Evolutionary conservation across 2,888 invertebrate species (phyloP).

Genomic region (Coenonympha arcania): DNA sequence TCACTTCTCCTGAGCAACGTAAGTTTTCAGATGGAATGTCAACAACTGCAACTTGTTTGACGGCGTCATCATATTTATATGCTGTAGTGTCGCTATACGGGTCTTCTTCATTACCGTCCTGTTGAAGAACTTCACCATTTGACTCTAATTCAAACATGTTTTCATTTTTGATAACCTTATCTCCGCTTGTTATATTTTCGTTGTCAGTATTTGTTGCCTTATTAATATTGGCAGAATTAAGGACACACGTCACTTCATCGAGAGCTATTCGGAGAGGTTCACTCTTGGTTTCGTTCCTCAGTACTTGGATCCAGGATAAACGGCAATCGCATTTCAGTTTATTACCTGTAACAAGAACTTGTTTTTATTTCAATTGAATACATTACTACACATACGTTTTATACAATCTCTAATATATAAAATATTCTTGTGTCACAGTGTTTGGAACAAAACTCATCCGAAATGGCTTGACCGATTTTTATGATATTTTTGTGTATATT

Average conservation of each 20-base stretch:
- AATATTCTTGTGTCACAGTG: no score
- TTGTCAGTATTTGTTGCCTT: conserved; percentile 28
- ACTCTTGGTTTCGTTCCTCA: conserved; percentile 83
- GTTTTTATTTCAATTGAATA: not conserved
- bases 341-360: conserved; percentile 79
- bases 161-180: conserved; percentile 31
- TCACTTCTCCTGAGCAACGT: conserved; percentile 48
- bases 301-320: conserved; percentile 82
- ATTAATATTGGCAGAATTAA: conserved; percentile 30
- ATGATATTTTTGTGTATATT: no score
- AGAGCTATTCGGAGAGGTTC: conserved; percentile 78
- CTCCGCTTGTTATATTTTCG: conserved; percentile 18
- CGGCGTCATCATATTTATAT: conserved; percentile 48
- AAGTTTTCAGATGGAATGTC: conserved; percentile 50
- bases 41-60: conserved; percentile 47
- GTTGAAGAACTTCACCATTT: conserved; percentile 39
- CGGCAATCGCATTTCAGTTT: conserved; percentile 86
- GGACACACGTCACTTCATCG: conserved; percentile 79
- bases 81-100: conserved; percentile 39
- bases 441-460: no score
- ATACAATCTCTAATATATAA: not conserved
- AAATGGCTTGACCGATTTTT: no score
- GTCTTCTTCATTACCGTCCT: conserved; percentile 43
- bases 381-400: not conserved
- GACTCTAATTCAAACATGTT: conserved; percentile 42